phyloP scores from a whole-genome alignment of 2,888 invertebrate genomes.

The Xylocampa areola region DNA sequence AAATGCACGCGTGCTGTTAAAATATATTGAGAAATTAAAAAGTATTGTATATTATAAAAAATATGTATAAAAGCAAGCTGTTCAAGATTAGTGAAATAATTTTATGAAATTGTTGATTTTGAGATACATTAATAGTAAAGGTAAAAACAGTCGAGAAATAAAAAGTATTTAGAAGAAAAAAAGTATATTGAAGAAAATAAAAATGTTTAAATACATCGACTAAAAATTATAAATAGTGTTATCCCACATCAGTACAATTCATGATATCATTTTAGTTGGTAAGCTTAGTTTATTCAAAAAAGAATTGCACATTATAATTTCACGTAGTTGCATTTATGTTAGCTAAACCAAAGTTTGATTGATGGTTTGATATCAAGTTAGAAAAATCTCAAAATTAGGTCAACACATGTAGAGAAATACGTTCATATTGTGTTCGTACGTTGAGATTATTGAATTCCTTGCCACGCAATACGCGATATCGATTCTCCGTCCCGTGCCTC shows the following conservation, averaged over 20 bases:
- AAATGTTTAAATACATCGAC: constrained; percentile 60
- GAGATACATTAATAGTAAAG: constrained; percentile 58
- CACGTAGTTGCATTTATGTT: constrained; percentile 20
- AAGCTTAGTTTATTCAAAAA: constrained; percentile 58
- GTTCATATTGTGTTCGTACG: constrained; percentile 38
- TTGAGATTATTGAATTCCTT: constrained; percentile 70
- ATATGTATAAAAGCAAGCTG: constrained; percentile 63
- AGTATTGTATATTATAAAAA: constrained; percentile 65
- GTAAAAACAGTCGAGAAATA: constrained; percentile 48
- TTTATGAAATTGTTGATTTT: constrained; percentile 65
- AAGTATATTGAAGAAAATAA: constrained; percentile 53
- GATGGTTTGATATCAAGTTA: constrained; percentile 29
- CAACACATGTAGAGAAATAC: constrained; percentile 28
- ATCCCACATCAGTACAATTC: constrained; percentile 69
- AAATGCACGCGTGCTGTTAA: constrained; percentile 85
- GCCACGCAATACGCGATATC: constrained; percentile 78
- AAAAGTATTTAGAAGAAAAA: constrained; percentile 55
- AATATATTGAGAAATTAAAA: constrained; percentile 64
- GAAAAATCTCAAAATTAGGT: constrained; percentile 31
- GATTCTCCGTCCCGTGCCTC: constrained; percentile 86
- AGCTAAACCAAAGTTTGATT: constrained; percentile 47
- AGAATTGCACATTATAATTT: constrained; percentile 22
- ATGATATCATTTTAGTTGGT: constrained; percentile 71
- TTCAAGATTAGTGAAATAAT: constrained; percentile 57
- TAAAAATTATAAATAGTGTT: constrained; percentile 54